A percentile compares a stretch with the other conserved stretches of the same genome.
phyloP scores from a whole-genome alignment of 2,888 invertebrate genomes.

The Microdon myrmicae region DNA sequence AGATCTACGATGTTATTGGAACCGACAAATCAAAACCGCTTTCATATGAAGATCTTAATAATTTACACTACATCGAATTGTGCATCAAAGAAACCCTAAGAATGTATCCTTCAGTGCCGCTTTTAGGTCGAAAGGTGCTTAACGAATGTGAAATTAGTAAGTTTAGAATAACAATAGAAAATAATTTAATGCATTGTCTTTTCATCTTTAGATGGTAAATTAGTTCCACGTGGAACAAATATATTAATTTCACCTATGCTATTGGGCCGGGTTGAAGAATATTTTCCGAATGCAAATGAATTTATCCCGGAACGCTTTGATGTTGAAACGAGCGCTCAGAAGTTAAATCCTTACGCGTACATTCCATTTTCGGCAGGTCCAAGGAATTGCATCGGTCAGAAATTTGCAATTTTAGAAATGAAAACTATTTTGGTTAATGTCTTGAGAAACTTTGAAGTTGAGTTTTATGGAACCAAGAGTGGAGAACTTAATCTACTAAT shows the following conservation, averaged over 20 bases:
- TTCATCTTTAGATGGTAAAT: conserved; percentile 64
- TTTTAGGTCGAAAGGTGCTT: conserved; percentile 61
- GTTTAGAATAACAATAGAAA: conserved; percentile 19
- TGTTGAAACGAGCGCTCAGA: conserved; percentile 58
- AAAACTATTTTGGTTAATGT: conserved; percentile 63
- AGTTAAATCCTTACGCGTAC: conserved; percentile 63
- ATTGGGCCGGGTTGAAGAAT: conserved; percentile 59
- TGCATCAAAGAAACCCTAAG: conserved; percentile 65
- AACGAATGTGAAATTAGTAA: conserved; percentile 64
- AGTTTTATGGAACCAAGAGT: conserved; percentile 55
- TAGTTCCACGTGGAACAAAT: conserved; percentile 63
- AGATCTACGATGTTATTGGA: conserved; percentile 66
- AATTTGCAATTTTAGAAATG: conserved; percentile 65
- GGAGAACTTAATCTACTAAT: conserved; percentile 60
- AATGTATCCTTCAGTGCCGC: conserved; percentile 64
- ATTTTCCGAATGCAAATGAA: conserved; percentile 59
- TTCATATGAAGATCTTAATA: conserved; percentile 61
- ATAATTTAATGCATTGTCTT: too few relatives aligned
- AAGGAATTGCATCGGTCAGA: conserved; percentile 66
- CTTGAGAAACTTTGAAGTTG: conserved; percentile 60
- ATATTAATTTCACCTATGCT: conserved; percentile 62
- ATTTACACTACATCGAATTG: conserved; percentile 62
- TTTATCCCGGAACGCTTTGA: conserved; percentile 66
- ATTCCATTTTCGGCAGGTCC: conserved; percentile 66
- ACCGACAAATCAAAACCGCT: conserved; percentile 59